Evolutionary conservation across 1,140 invertebrate genomes (phyloP), one percentile per base, ranked within the genome.

Genomic region (Platyscapa corneri): DNA sequence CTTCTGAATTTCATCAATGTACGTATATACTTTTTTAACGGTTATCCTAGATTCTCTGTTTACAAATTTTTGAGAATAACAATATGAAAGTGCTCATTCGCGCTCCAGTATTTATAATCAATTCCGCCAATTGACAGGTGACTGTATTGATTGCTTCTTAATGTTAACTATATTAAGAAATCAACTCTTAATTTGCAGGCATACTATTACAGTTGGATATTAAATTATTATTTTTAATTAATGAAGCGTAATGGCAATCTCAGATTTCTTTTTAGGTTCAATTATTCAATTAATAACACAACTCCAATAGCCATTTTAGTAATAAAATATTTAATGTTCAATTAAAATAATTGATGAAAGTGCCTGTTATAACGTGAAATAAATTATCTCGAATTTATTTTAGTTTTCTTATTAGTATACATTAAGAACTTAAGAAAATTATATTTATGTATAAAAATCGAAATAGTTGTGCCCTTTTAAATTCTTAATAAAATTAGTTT

Each of bases 161-260:
- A 42, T 27, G 49, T 65, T 60, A 37, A 53, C 60, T 72, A 37
- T 53, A 18, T 39, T 83, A 70, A 64, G 49, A 83, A 65, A 83
- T 37, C 2, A 74, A 65, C 53, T 46, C 49, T 76, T 49, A 49
- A 20, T 81, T 76, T 37, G 20, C 37, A 74, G 70, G 70, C 70
- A 74, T 42, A 42, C 20, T 42, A 27, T 37, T 42, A 42, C 23
- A n/a, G 37, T 42, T 74, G 8, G 37, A 12, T 0, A 74, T 74
- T 74, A 23, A 39, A 42, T 42, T 37, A 32, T 34, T 70, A 37
- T 30, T 23, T 70, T 70, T 70, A 70, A 37, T 70, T 70, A 37
- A 67, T 20, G 0, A 74, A 74, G 70, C 70, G 70, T 74, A 74
- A 74, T 74, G 39, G 70, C 70, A 74, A 74, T 74, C 70, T 74